A percentile compares a stretch with the other conserved stretches of the same genome.
phyloP scores from a whole-genome alignment of 2,797 vertebrate species.

The Loris lydekkerianus region DNA sequence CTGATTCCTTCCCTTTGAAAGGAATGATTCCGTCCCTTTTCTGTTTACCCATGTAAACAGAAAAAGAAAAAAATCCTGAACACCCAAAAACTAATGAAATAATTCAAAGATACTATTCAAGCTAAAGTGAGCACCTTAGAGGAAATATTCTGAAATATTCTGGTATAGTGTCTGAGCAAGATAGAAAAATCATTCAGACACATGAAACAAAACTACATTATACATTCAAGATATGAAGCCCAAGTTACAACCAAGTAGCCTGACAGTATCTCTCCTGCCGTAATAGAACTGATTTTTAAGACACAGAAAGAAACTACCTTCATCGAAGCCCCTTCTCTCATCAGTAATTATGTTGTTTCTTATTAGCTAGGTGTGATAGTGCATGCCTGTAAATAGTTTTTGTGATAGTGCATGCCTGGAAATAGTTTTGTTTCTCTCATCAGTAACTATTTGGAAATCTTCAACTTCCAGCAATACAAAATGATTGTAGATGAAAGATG shows the following conservation, averaged over 20 bases:
- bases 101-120: conserved; percentile 13
- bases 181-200: background rate
- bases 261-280: background rate
- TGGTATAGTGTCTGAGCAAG: background rate
- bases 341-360: background rate
- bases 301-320: background rate
- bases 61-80: background rate
- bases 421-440: background rate
- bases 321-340: background rate
- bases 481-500: background rate
- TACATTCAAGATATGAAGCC: background rate
- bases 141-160: background rate
- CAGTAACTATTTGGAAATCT: background rate
- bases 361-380: too few relatives aligned
- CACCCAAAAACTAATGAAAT: background rate
- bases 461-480: background rate
- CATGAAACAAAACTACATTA: background rate
- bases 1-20: background rate
- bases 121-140: conserved; percentile 1
- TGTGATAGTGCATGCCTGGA: too few relatives aligned
- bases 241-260: background rate
- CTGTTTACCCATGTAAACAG: background rate
- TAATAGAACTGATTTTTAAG: background rate
- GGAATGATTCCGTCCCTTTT: too few relatives aligned
- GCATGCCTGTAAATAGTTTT: too few relatives aligned